phyloP scores from a whole-genome alignment of 2,797 vertebrate genomes.

The Tokudaia tokunoshimensis region DNA sequence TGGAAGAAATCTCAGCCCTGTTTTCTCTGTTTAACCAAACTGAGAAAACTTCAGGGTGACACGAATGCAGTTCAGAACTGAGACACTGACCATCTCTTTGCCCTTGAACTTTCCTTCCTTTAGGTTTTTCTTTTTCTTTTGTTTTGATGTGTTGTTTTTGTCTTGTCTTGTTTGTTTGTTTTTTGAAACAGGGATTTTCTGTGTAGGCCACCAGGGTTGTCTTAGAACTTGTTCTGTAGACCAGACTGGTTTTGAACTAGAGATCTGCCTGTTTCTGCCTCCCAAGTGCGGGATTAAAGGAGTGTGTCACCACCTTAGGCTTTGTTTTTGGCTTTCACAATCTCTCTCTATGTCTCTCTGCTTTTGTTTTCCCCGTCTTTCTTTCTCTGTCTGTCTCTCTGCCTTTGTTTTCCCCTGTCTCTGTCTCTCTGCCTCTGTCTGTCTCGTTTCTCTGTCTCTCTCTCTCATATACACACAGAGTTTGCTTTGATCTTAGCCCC shows the following conservation, averaged over 20 bases:
- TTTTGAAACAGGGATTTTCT: background rate
- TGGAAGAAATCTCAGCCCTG: background rate
- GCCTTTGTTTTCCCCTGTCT: background rate
- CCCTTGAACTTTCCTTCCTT: background rate
- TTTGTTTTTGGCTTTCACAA: background rate
- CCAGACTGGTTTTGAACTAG: background rate
- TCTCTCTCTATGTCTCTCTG: background rate
- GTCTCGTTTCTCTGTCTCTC: background rate
- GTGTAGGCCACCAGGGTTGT: background rate
- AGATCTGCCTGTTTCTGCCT: background rate
- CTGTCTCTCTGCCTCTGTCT: background rate
- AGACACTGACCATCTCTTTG: background rate
- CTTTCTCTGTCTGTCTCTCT: background rate
- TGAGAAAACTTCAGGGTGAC: background rate
- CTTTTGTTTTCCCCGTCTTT: background rate
- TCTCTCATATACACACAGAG: background rate
- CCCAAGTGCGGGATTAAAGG: background rate
- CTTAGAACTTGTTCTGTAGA: background rate
- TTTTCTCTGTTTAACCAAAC: background rate
- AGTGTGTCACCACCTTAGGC: accelerated
- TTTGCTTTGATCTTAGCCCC: background rate
- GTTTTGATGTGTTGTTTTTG: background rate
- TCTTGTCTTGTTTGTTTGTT: background rate
- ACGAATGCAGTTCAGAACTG: background rate
- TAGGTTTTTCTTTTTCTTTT: too few relatives aligned